These are phyloP conservation scores for Callosobruchus maculatus DNA, from an alignment of 2,888 invertebrate species.

Conservation along the genomic window DNA sequence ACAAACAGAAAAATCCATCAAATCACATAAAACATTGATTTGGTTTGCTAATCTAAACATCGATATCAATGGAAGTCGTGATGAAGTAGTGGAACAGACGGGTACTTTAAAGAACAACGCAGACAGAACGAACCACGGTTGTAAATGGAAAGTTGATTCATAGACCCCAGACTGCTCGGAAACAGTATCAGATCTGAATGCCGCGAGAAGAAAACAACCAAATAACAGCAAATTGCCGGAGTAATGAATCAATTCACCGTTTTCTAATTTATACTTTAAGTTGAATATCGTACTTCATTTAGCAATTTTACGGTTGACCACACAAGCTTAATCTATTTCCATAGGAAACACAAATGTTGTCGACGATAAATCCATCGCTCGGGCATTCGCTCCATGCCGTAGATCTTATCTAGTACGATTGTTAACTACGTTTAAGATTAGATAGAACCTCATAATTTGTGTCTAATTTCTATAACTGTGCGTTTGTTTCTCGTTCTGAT, in stretches of 20 bases:
- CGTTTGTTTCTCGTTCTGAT: neutral
- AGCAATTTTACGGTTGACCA: neutral
- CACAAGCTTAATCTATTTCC: neutral
- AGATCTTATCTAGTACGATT: neutral
- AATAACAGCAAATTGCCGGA: neutral
- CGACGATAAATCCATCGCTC: neutral
- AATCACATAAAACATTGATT: no score
- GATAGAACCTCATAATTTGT: neutral
- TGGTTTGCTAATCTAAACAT: no score
- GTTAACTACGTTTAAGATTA: neutral
- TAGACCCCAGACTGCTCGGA: neutral
- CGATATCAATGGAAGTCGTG: no score
- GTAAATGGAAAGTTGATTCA: neutral
- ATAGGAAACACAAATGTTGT: neutral
- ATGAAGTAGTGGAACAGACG: no score
- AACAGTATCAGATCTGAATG: neutral
- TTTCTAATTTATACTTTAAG: neutral
- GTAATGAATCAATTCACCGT: neutral
- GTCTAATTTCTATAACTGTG: neutral
- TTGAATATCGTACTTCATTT: neutral
- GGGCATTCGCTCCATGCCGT: neutral
- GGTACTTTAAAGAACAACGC: no score
- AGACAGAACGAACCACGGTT: neutral
- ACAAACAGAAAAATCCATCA: no score
- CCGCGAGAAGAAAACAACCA: neutral